phyloP scores from a whole-genome alignment of 2,888 invertebrate genomes.

The Agrilus biguttatus region DNA sequence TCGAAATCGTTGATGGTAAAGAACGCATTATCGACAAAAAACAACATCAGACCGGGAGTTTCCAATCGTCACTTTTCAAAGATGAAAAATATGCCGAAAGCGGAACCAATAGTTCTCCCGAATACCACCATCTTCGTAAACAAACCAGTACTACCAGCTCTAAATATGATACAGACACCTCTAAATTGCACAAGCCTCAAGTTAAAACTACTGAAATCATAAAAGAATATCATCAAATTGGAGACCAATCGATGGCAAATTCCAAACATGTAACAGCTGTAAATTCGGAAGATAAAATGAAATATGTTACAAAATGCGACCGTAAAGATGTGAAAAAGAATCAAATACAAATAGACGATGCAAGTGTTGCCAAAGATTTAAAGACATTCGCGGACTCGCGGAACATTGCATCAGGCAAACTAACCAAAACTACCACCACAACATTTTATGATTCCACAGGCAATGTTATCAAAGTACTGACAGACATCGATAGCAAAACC shows the following conservation, averaged over 20 bases:
- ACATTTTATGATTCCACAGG: slow-evolving; percentile 29
- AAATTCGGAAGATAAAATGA: slow-evolving; percentile 16
- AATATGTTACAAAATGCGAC: too few species aligned
- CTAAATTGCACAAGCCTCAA: slow-evolving; percentile 29
- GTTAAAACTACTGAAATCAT: slow-evolving; percentile 33
- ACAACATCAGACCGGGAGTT: slow-evolving; percentile 42
- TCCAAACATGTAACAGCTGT: slow-evolving; percentile 5
- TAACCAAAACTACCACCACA: slow-evolving; percentile 22
- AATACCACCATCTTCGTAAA: slow-evolving; percentile 38
- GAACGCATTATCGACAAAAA: slow-evolving; percentile 45
- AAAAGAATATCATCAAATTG: slow-evolving; percentile 29
- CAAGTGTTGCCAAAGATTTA: neutral
- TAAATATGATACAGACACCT: slow-evolving; percentile 41
- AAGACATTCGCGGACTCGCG: slow-evolving; percentile 15
- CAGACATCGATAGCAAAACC: slow-evolving; percentile 17
- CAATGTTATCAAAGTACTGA: slow-evolving; percentile 24
- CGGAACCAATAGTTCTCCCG: slow-evolving; percentile 43
- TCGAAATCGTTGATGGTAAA: slow-evolving; percentile 51
- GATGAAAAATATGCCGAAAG: slow-evolving; percentile 39
- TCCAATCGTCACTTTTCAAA: slow-evolving; percentile 23
- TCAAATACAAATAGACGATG: neutral
- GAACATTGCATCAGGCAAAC: slow-evolving; percentile 11
- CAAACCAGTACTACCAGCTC: slow-evolving; percentile 42
- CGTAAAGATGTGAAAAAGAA: neutral
- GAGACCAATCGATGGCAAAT: slow-evolving; percentile 20